Evolutionary conservation across 2,888 invertebrate genomes (phyloP), one percentile per base, ranked within the genome.

Genomic region (Globia sparganii): DNA sequence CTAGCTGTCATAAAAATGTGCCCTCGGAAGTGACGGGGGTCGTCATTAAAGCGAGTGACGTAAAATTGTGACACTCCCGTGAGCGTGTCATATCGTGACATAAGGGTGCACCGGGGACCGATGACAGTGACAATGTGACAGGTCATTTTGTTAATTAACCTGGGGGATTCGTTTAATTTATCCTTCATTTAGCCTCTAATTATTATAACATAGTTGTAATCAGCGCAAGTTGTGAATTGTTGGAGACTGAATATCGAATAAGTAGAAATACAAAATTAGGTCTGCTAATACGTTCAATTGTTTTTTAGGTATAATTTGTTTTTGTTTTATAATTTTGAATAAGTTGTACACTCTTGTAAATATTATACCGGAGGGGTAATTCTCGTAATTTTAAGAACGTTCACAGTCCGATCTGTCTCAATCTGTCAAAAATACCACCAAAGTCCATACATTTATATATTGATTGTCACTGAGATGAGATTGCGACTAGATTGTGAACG

Each of bases 141-240:
- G 84, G 87, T 88, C 88, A 91, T 91, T 92, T 90, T 80, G 83
- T 86, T 93, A 94, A 94, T 94, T 94, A 93, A 91, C 83, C 75
- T 64, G 65, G 89, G 86, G 86, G 74, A 86, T 88, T 88, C 77
- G 87, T 91, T 91, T 85, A 86, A 90, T 91, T 88, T 86, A 67
- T 72, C 25, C 28, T 31, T 68, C 53, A 62, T 69, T 81, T 71
- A 66, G 11, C 4, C 25, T 43, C 34, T 77, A 75, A 71, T 76
- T 70, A 75, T 61, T 37, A 9, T 65, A 76, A 49, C 18, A 40
- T 31, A 34, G 34, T 65, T 65, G 13, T 70, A 31, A 46, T 37
- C 21, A 67, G 49, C 11, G 5, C 62, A 34, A 64, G 43, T 18
- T 59, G 31, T 34, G 25, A 56, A 68, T 53, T 53, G 3, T 25